Base-by-base conservation (phyloP, 2,113 vertebrate genomes). In the Corythornis madagascariensis region DNA sequence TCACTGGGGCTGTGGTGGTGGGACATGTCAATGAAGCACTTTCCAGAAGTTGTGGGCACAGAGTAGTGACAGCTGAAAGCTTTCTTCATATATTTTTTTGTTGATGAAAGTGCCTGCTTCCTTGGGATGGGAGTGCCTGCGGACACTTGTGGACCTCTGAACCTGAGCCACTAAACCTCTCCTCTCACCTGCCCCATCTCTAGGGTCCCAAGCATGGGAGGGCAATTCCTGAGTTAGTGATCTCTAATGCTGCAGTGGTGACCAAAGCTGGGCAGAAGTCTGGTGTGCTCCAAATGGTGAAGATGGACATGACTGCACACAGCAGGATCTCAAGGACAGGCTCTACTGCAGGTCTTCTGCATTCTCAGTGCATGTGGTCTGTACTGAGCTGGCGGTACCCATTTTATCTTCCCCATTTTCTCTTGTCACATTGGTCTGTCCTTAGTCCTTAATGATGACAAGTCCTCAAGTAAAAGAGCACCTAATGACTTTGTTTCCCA, bases 171-270 rank as follows among this genome's bases (percentile, higher is more conserved):
- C 48, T 50, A 50, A 50, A 50, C 48, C 22, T 50, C 20, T 43
- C 33, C 11, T 52, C 29, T 69, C 1, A 1, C 31, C 42, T 7
- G 6, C 3, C 10, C n/a, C 0, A 2, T 15, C 26, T 52, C 50
- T 48, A n/a, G 20, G 31, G 8, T 64, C 31, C 35, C 2, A 7
- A 43, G 42, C 1, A 0, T 7, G 75, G 14, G n/a, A 38, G 31
- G 38, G 33, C 28, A 26, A 28, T 42, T 53, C 33, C 33, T 55
- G 61, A 61, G 17, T 40, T 43, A 25, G n/a, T 17, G 33, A 43
- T 24, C 50, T 0, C 0, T 7, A 16, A 43, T 81, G 73, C 35
- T 5, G 2, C 1, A 6, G 33, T 7, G 9, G 66, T 43, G 28
- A 40, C 59, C 10, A 6, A 21, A 71, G 38, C 1, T 35, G 69